Evolutionary conservation across 2,888 invertebrate genomes (phyloP).

Genomic region (Phragmatobia fuliginosa): DNA sequence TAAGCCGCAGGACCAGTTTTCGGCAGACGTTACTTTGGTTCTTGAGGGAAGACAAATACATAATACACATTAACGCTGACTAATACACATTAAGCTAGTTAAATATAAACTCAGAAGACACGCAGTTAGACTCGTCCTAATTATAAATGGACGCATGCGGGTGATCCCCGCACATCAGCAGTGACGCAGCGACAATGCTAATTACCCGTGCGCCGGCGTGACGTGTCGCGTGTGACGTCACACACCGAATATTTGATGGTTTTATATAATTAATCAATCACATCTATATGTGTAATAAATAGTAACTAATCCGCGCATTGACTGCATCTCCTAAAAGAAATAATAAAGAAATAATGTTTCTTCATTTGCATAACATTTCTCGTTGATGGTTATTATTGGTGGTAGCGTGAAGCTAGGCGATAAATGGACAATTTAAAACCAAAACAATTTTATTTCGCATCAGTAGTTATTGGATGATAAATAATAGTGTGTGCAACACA

Average conservation of each 20-base stretch:
- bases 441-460: too few species aligned
- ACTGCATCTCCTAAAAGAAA: neutral
- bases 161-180: neutral
- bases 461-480: too few species aligned
- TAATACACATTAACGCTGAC: too few species aligned
- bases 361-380: too few species aligned
- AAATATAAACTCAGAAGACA: neutral
- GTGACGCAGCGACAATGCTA: slow-evolving; percentile 13
- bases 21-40: too few species aligned
- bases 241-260: neutral
- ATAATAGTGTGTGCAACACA: too few species aligned
- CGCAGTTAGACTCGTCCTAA: neutral
- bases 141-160: neutral
- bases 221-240: slow-evolving; percentile 3
- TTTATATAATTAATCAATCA: neutral
- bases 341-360: too few species aligned
- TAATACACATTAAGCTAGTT: neutral
- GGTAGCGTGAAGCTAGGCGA: too few species aligned
- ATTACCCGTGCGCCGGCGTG: neutral
- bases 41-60: too few species aligned
- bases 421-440: too few species aligned
- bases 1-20: too few species aligned
- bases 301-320: neutral
- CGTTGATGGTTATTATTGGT: too few species aligned
- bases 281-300: neutral